These are phyloP conservation scores for Papilio gigon DNA, from an alignment of 2,888 invertebrate genomes.

Conservation along the genomic window DNA sequence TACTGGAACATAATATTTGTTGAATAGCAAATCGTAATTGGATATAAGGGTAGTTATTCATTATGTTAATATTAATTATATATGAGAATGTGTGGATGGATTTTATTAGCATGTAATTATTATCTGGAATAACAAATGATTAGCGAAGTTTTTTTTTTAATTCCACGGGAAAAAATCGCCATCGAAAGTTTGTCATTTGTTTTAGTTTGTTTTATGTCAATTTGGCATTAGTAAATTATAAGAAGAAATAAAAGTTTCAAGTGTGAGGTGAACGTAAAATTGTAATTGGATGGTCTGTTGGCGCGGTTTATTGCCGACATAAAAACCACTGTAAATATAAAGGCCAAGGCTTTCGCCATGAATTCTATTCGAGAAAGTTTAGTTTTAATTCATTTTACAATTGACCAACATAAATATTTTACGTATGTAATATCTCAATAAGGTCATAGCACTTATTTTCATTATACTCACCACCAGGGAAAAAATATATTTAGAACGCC, in stretches of 20 bases:
- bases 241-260: constrained; percentile 2
- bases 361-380: neutral
- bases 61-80: too few relatives aligned
- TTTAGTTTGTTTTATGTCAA: neutral
- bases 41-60: too few relatives aligned
- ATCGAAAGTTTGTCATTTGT: too few relatives aligned
- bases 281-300: neutral
- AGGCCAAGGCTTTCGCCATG: neutral
- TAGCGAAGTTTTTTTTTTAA: too few relatives aligned
- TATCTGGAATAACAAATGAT: too few relatives aligned
- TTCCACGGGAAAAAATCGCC: too few relatives aligned
- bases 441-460: neutral
- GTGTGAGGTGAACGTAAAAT: constrained; percentile 5
- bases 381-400: neutral
- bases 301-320: neutral
- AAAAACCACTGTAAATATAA: constrained; percentile 5
- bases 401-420: neutral
- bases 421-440: neutral
- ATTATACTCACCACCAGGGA: neutral
- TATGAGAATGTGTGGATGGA: too few relatives aligned
- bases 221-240: neutral
- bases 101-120: too few relatives aligned
- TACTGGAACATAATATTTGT: too few relatives aligned
- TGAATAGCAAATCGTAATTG: too few relatives aligned
- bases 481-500: neutral